phyloP scores from a whole-genome alignment of 2,113 vertebrate species.

The Argyrosomus japonicus region DNA sequence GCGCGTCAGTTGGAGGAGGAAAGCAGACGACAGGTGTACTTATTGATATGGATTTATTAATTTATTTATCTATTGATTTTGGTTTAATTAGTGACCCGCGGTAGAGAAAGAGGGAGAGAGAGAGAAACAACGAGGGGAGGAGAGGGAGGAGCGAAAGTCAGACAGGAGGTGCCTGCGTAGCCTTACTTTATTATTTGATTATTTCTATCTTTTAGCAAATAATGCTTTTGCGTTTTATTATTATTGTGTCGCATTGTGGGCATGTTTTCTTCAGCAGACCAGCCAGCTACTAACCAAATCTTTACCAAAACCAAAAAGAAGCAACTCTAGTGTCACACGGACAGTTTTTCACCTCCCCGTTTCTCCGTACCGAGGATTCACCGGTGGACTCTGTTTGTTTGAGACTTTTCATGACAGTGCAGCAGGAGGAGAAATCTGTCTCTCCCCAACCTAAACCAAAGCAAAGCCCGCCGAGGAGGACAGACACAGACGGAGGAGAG shows the following conservation, averaged over 20 bases:
- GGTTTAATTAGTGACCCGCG: constrained; percentile 79
- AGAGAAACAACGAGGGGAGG: constrained; percentile 55
- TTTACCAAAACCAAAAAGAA: constrained; percentile 71
- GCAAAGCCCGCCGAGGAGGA: constrained; percentile 42
- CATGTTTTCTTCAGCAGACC: constrained; percentile 52
- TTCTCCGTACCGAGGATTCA: constrained; percentile 25
- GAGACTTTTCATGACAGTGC: constrained; percentile 67
- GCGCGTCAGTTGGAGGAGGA: constrained; percentile 41
- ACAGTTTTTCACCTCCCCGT: constrained; percentile 27
- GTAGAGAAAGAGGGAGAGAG: constrained; percentile 69
- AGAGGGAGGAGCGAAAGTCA: constrained; percentile 77
- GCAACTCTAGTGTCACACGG: constrained; percentile 46
- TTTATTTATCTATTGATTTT: constrained; percentile 79
- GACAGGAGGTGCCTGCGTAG: constrained; percentile 75
- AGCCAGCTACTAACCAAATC: constrained; percentile 81
- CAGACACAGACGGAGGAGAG: neutral
- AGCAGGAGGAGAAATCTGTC: constrained; percentile 45
- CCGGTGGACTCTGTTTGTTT: constrained; percentile 48
- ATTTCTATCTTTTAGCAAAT: constrained; percentile 69
- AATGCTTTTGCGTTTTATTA: constrained; percentile 31
- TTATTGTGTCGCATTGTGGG: constrained; percentile 51
- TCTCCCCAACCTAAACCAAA: constrained; percentile 73
- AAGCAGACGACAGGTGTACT: constrained; percentile 49
- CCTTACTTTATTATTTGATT: constrained; percentile 76
- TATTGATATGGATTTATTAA: constrained; percentile 75